Evolutionary conservation across 2,888 invertebrate genomes (phyloP), one percentile per base, ranked within the genome.

Genomic region (Hyppa rectilinea): DNA sequence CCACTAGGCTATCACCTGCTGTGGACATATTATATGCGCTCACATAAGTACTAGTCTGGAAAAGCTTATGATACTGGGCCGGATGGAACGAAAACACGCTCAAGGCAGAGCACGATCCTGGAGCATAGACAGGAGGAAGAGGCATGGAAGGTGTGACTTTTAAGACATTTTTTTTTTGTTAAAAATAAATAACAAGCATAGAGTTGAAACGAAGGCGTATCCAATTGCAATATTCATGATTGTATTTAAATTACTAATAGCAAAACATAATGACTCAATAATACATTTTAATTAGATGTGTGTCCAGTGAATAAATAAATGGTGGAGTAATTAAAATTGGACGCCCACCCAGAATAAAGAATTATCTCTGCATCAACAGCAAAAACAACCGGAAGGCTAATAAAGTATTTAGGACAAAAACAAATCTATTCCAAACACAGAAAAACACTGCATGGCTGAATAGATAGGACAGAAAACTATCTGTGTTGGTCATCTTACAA

Each of bases 401-500:
- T 38, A 23, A 29, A 20, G 5, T n/a, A 55, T 23, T 4, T 17
- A 29, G 3, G 23, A 45, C 9, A 67, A 70, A 61, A 66, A 56
- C 23, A 7, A 64, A 67, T 52, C 26, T 43, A 56, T 23, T 34
- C 47, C 10, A n/a, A 45, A 53, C 12, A 64, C 36, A 43, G 14
- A 63, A 74, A 50, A 69, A 65, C 26, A 45, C 10, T 67, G 12
- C 31, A 36, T 70, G 40, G 36, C 31, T 43, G 20, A 60, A 71
- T 58, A 59, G 49, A 58, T 58, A 67, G 53, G 6, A 61, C 52
- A 64, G 10, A 58, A 47, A 49, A 34, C 50, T 68, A 76, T 79
- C 45, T 70, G 62, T 31, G 49, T 72, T 52, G 59, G 50, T 53
- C 45, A 72, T 62, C 66, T 52, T 43, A 61, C 73, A 76, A 81